Base-by-base conservation (phyloP, 1,140 invertebrate genomes). In the Drosophila subpulchrella region DNA sequence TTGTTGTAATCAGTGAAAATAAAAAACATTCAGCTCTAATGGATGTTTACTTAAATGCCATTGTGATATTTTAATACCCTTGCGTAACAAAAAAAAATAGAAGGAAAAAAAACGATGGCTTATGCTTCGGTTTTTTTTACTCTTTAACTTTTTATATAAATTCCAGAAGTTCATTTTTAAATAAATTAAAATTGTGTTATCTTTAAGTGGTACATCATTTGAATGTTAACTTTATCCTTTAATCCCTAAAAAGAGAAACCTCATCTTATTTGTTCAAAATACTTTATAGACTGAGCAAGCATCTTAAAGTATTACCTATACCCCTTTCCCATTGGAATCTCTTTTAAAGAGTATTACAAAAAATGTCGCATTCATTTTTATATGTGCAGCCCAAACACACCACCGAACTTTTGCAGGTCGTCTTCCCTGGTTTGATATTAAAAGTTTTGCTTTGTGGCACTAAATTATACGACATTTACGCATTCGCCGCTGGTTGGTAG, bases 371-470 rank as follows among this genome's bases (percentile, higher is more conserved):
- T n/a, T n/a, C 47, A 48, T 12, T 15, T 50, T 50, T 55, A 13
- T 13, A 15, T 30, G 51, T 41, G 36, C 53, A 11, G 15, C 13
- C n/a, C 12, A 39, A 20, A 51, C 56, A 59, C 36, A 55, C 34
- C 27, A 39, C 34, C 34, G 17, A 34, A 32, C 17, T 12, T 54
- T 48, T 36, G 42, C 44, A 36, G 30, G 42, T 30, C 56, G 51
- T 56, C 70, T 73, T 60, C 30, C 67, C 30, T 58, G 73, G 38
- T 65, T 65, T 51, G 50, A 78, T 74, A 82, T 82, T 68, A 82
- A 82, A 82, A 82, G 58, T 78, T 72, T 67, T 67, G 58, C 79
- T 68, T 82, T 68, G 74, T 78, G 60, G 47, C 39, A 42, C 39
- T 46, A 46, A 74, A 80, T 79, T 71, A 57, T 55, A 56, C 42